phyloP scores from a whole-genome alignment of 2,113 vertebrate genomes.

The Stomatorhinus ivindoensis region DNA sequence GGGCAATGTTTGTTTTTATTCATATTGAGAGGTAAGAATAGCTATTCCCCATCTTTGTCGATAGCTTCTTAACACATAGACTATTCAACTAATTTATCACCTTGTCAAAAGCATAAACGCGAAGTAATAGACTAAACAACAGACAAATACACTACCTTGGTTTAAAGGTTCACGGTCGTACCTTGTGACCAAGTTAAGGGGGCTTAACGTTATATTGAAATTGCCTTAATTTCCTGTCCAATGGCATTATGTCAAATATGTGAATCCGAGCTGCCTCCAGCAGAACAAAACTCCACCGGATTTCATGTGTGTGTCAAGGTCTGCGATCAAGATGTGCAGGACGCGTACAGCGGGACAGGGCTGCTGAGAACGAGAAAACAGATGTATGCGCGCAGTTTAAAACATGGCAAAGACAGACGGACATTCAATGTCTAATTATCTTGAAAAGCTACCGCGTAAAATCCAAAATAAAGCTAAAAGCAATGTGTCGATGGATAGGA shows the following conservation, averaged over 20 bases:
- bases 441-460: not conserved
- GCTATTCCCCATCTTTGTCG: not conserved
- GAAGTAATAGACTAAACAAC: not conserved
- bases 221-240: too few relatives aligned
- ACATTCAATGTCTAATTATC: not conserved
- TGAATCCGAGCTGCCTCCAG: too few relatives aligned
- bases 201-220: too few relatives aligned
- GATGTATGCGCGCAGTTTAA: not conserved
- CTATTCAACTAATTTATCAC: not conserved
- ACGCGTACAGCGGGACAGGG: not conserved
- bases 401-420: not conserved
- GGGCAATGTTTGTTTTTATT: not conserved
- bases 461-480: not conserved
- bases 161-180: too few relatives aligned
- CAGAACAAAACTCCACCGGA: too few relatives aligned
- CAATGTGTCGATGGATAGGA: not conserved
- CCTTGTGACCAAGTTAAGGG: too few relatives aligned
- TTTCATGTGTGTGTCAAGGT: not conserved
- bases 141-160: not conserved
- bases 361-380: too few relatives aligned
- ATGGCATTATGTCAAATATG: too few relatives aligned
- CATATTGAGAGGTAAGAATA: not conserved
- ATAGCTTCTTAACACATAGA: not conserved
- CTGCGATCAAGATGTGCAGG: not conserved
- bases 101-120: not conserved